phyloP scores from a whole-genome alignment of 2,113 vertebrate genomes.

The Hepsetus odoe region DNA sequence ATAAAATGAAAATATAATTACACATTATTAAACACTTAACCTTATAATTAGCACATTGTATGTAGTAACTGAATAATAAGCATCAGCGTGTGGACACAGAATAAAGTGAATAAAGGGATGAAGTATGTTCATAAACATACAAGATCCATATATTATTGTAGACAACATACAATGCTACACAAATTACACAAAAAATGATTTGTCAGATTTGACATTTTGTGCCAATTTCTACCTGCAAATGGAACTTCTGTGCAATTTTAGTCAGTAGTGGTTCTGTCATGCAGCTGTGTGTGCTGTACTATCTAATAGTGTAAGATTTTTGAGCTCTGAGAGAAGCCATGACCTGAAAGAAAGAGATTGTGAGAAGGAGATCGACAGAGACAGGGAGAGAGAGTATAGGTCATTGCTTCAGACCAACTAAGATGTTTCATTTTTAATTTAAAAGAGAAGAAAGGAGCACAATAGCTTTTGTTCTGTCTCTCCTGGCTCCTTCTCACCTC shows the following conservation, averaged over 20 bases:
- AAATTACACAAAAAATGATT: too few relatives aligned
- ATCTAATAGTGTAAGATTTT: background rate
- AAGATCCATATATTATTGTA: too few relatives aligned
- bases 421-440: slow-evolving; percentile 33
- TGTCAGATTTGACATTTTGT: too few relatives aligned
- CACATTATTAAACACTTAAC: too few relatives aligned
- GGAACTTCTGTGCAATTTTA: background rate
- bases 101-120: too few relatives aligned
- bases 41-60: too few relatives aligned
- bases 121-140: too few relatives aligned
- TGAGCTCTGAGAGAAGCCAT: background rate
- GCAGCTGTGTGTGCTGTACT: background rate
- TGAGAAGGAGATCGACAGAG: background rate
- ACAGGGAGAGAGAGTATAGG: background rate
- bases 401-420: slow-evolving; percentile 3
- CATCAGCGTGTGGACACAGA: too few relatives aligned
- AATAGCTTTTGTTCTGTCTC: slow-evolving; percentile 14
- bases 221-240: background rate
- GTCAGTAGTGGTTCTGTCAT: too few relatives aligned
- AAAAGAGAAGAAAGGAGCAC: slow-evolving; percentile 9
- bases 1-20: too few relatives aligned
- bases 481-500: slow-evolving; percentile 17
- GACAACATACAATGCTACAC: too few relatives aligned
- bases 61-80: too few relatives aligned
- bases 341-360: background rate